Conservation (phyloP, 1,140 invertebrate genomes). For the Euura saliciscinereae region DNA sequence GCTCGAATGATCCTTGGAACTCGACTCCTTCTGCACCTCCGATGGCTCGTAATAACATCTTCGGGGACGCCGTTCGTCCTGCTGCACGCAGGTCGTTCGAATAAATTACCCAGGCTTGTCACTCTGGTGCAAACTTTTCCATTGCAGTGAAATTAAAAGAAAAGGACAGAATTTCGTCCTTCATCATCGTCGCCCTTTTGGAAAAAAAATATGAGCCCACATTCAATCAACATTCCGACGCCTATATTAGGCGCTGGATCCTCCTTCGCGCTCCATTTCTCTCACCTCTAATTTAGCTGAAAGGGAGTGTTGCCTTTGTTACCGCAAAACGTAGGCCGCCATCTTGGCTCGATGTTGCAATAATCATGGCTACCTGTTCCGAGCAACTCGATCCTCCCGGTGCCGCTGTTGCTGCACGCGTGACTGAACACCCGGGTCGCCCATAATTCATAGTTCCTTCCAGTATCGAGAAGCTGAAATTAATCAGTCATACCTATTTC, state of each 20-base stretch:
- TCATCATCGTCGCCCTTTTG: too few relatives aligned
- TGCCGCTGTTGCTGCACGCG: not conserved
- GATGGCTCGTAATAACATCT: not conserved
- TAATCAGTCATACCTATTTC: too few relatives aligned
- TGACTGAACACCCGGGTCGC: not conserved
- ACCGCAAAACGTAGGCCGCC: conserved; percentile 20
- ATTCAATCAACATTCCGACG: conserved; percentile 12
- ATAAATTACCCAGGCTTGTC: too few relatives aligned
- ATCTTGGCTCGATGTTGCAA: conserved; percentile 33
- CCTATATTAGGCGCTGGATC: not conserved
- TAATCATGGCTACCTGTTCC: conserved; percentile 33
- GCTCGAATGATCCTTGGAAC: conserved; percentile 8
- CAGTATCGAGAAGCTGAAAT: not conserved
- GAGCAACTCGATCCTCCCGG: conserved; percentile 14
- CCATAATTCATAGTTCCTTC: not conserved
- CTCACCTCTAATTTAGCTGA: not conserved
- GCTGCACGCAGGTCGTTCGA: too few relatives aligned
- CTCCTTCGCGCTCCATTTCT: not conserved
- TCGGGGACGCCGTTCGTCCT: not conserved
- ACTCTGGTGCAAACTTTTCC: too few relatives aligned
- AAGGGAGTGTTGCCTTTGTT: not conserved
- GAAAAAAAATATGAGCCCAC: not conserved
- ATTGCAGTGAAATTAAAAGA: too few relatives aligned
- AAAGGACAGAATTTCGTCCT: too few relatives aligned
- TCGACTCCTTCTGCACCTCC: not conserved